Evolutionary conservation across 1,140 invertebrate species (phyloP).

Genomic region (Lordiphosa clarofinis): DNA sequence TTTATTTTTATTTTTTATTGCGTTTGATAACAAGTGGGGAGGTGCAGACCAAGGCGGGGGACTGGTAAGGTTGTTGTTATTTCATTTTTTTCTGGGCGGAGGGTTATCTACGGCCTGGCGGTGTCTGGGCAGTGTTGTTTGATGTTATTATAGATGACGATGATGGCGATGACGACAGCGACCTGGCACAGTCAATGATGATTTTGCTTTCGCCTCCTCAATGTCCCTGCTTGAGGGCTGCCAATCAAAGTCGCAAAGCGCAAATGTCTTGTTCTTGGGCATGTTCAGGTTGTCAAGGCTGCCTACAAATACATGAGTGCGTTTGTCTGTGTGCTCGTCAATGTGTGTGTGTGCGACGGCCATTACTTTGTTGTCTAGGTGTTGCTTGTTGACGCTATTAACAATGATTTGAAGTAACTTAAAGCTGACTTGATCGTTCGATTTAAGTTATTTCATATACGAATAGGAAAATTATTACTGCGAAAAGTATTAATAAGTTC

Average conservation of each 20-base stretch:
- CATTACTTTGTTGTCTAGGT: conserved; percentile 73
- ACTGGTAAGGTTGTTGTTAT: not conserved
- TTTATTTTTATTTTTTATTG: conserved; percentile 47
- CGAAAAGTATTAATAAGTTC: no score
- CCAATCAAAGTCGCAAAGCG: conserved; percentile 65
- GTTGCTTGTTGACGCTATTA: conserved; percentile 59
- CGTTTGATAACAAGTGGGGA: conserved; percentile 70
- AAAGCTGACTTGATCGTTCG: conserved; percentile 28
- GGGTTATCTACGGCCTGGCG: conserved; percentile 13
- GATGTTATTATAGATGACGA: conserved; percentile 77
- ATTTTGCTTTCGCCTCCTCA: conserved; percentile 7
- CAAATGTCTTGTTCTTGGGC: conserved; percentile 69
- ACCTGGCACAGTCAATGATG: conserved; percentile 23
- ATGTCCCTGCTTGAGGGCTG: conserved; percentile 31
- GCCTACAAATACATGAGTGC: conserved; percentile 48
- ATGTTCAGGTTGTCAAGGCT: conserved; percentile 67
- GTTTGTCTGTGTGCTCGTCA: conserved; percentile 8
- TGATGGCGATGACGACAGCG: conserved; percentile 40
- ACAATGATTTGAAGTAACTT: conserved; percentile 61
- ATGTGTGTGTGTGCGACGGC: conserved; percentile 36
- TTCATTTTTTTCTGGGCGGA: not conserved
- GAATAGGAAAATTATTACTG: not conserved
- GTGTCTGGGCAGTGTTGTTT: conserved; percentile 65
- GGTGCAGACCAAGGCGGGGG: conserved; percentile 26
- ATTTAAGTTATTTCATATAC: conserved; percentile 5